A percentile compares a stretch with the other conserved stretches of the same genome.
phyloP scores from a whole-genome alignment of 2,888 invertebrate species.

The Hetaerina titia region DNA sequence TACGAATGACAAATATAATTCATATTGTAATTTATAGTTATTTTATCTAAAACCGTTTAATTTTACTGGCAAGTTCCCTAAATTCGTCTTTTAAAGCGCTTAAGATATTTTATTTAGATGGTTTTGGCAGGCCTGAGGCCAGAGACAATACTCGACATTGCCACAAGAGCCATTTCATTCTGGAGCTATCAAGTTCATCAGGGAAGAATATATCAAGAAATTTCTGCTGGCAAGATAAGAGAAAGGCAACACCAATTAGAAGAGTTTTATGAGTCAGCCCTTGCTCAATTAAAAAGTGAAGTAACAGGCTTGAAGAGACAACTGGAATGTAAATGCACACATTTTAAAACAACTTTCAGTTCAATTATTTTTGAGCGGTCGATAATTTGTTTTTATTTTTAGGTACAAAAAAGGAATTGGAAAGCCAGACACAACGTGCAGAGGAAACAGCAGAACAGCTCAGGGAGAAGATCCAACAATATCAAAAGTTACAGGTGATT shows the following conservation, averaged over 20 bases:
- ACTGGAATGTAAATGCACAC: slow-evolving; percentile 70
- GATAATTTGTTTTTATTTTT: slow-evolving; percentile 66
- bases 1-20: not conserved
- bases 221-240: slow-evolving; percentile 66
- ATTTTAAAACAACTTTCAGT: not conserved
- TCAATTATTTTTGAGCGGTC: not conserved
- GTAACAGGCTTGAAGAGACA: slow-evolving; percentile 70
- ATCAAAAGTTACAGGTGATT: slow-evolving; percentile 72
- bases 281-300: slow-evolving; percentile 70
- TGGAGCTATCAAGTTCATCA: slow-evolving; percentile 76
- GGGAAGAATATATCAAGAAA: slow-evolving; percentile 72
- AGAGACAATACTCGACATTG: slow-evolving; percentile 76
- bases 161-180: slow-evolving; percentile 76
- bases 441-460: slow-evolving; percentile 72
- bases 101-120: slow-evolving; percentile 73
- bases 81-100: slow-evolving; percentile 8
- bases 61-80: not conserved
- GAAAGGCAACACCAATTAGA: slow-evolving; percentile 69
- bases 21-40: not conserved
- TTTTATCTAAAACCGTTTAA: not conserved
- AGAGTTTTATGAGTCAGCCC: slow-evolving; percentile 69
- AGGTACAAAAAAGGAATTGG: slow-evolving; percentile 72
- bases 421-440: slow-evolving; percentile 71
- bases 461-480: slow-evolving; percentile 71
- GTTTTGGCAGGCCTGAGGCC: slow-evolving; percentile 77